phyloP scores from a whole-genome alignment of 2,888 invertebrate species.

The Tethea ocularis region DNA sequence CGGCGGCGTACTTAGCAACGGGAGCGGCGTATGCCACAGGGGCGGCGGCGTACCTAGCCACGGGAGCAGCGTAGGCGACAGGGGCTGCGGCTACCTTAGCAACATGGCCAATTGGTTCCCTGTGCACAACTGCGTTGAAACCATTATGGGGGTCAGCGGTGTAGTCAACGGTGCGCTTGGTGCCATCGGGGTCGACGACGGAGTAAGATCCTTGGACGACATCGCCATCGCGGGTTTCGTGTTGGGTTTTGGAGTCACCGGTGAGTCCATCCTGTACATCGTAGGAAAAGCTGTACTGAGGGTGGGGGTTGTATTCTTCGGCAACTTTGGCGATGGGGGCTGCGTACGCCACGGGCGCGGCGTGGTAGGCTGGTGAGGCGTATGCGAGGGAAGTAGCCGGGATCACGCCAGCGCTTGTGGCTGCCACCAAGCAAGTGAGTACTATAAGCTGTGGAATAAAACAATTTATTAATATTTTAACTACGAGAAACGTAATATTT shows the following conservation, averaged over 20 bases:
- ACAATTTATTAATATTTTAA: conserved; percentile 11
- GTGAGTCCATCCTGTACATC: conserved; percentile 83
- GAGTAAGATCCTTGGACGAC: conserved; percentile 81
- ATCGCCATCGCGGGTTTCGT: conserved; percentile 74
- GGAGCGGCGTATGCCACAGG: conserved; percentile 44
- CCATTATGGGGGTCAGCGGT: conserved; percentile 75
- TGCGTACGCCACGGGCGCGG: conserved; percentile 52
- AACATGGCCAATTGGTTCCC: conserved; percentile 56
- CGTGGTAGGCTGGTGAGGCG: conserved; percentile 45
- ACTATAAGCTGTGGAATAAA: conserved; percentile 62
- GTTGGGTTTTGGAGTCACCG: conserved; percentile 74
- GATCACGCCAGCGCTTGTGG: conserved; percentile 64
- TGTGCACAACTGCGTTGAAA: conserved; percentile 83
- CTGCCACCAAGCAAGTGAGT: conserved; percentile 66
- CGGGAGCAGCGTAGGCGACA: conserved; percentile 41
- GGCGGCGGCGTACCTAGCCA: conserved; percentile 46
- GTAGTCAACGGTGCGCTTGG: conserved; percentile 82
- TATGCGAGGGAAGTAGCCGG: conserved; percentile 55
- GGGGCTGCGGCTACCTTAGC: conserved; percentile 54
- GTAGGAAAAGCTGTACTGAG: conserved; percentile 80
- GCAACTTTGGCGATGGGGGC: conserved; percentile 56
- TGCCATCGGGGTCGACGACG: conserved; percentile 82
- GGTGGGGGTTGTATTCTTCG: conserved; percentile 60
- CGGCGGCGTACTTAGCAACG: conserved; percentile 31
- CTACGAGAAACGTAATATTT: conserved; percentile 11